These are phyloP conservation scores for Amiota communis DNA, from an alignment of 2,888 invertebrate genomes.

Conservation along the genomic window DNA sequence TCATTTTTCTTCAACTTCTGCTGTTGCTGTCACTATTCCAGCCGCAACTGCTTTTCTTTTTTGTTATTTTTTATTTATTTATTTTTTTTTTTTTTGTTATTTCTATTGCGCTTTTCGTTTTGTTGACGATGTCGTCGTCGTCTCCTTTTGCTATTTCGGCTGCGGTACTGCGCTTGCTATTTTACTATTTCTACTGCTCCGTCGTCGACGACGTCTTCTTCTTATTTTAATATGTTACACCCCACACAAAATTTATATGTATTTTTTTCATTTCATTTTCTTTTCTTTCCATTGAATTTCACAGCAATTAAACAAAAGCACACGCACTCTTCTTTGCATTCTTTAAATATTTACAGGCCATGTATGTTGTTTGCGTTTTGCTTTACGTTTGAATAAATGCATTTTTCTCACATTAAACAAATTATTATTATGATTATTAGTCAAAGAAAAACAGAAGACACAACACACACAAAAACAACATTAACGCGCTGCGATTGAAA, in stretches of 20 bases:
- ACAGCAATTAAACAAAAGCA: constrained; percentile 44
- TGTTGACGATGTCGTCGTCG: constrained; percentile 40
- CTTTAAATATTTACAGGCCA: constrained; percentile 62
- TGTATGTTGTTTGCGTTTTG: constrained; percentile 49
- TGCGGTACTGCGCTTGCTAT: constrained; percentile 48
- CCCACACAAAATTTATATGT: constrained; percentile 52
- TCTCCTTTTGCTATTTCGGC: constrained; percentile 65
- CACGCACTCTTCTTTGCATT: constrained; percentile 60
- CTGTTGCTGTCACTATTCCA: neutral
- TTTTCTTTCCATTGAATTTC: constrained; percentile 51
- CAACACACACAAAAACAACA: neutral
- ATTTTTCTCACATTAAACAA: constrained; percentile 42
- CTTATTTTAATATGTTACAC: constrained; percentile 37
- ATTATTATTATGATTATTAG: neutral
- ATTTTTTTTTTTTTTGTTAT: constrained; percentile 44
- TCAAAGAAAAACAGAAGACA: neutral
- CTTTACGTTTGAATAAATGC: constrained; percentile 58
- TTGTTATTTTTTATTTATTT: constrained; percentile 28
- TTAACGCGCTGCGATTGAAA: neutral
- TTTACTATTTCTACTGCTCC: constrained; percentile 63
- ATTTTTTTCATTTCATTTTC: constrained; percentile 49
- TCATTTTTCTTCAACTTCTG: constrained; percentile 57
- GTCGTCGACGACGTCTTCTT: constrained; percentile 41
- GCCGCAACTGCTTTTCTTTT: constrained; percentile 25
- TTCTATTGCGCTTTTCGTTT: constrained; percentile 47